Evolutionary conservation across 2,113 vertebrate species (phyloP).

Genomic region (Gambusia affinis): DNA sequence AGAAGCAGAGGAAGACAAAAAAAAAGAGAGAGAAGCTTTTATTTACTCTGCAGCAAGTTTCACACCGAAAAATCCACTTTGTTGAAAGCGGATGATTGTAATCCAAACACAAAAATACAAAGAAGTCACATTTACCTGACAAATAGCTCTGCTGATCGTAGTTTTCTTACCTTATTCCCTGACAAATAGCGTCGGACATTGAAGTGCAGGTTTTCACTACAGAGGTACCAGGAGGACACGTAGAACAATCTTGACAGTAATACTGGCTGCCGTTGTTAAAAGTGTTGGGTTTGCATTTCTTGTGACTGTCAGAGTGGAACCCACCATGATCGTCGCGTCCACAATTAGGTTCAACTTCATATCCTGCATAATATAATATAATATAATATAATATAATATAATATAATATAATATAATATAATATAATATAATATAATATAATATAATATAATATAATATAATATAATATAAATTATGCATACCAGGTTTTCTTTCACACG

Average conservation of each 20-base stretch:
- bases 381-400: neutral
- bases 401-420: neutral
- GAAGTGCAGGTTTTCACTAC: neutral
- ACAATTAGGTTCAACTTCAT: constrained; percentile 56
- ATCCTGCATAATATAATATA: constrained; percentile 34
- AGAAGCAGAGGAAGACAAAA: no score
- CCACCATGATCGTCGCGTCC: constrained; percentile 35
- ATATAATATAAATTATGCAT: neutral
- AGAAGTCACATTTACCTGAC: no score
- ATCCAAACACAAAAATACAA: no score
- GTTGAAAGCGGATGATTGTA: no score
- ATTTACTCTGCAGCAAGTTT: no score
- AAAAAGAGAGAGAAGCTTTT: no score
- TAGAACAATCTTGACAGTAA: neutral
- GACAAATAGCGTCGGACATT: constrained; percentile 41
- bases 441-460: constrained; percentile 3
- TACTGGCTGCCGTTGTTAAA: constrained; percentile 54
- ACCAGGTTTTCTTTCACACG: constrained; percentile 6
- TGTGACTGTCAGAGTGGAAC: accelerated
- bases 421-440: neutral
- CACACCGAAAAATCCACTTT: no score
- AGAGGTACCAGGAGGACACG: accelerated
- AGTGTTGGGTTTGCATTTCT: accelerated
- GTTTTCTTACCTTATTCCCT: constrained; percentile 1
- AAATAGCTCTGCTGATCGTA: no score